phyloP scores from a whole-genome alignment of 2,888 invertebrate species.

The Lycophotia porphyrea region DNA sequence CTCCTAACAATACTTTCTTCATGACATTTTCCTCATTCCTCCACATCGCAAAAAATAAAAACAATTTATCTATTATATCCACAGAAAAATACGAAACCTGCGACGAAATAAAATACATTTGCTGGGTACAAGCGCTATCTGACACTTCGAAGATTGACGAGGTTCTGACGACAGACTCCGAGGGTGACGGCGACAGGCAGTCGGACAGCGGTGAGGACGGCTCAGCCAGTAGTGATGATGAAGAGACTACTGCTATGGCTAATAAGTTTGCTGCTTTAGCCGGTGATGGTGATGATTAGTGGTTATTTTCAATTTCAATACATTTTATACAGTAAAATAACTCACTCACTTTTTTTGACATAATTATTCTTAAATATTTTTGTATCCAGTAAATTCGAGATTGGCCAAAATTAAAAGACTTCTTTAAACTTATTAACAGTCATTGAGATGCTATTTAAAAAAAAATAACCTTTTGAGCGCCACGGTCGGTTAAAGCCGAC shows the following conservation, averaged over 20 bases:
- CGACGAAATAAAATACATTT: slow-evolving; percentile 91
- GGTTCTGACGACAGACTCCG: slow-evolving; percentile 46
- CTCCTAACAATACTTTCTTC: too few species aligned
- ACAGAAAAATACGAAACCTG: slow-evolving; percentile 91
- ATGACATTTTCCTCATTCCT: too few species aligned
- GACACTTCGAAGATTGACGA: slow-evolving; percentile 68
- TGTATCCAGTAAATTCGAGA: too few species aligned
- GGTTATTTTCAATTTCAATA: background rate
- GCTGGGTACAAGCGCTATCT: slow-evolving; percentile 92
- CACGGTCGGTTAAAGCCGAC: too few species aligned
- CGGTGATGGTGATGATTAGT: slow-evolving; percentile 62
- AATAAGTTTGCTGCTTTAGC: slow-evolving; percentile 87
- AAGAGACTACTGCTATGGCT: slow-evolving; percentile 73
- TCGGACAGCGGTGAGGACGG: slow-evolving; percentile 66
- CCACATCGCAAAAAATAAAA: too few species aligned
- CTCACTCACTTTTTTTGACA: too few species aligned
- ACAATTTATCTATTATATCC: slow-evolving; percentile 30
- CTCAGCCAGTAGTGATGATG: slow-evolving; percentile 60
- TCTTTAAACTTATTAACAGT: too few species aligned
- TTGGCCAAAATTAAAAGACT: too few species aligned
- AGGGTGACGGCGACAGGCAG: slow-evolving; percentile 64
- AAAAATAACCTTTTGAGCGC: too few species aligned
- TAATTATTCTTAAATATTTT: too few species aligned
- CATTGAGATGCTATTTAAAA: too few species aligned
- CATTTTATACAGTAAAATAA: background rate